Conservation (phyloP, 2,888 invertebrate genomes). For the Aleiodes leptofemur region DNA sequence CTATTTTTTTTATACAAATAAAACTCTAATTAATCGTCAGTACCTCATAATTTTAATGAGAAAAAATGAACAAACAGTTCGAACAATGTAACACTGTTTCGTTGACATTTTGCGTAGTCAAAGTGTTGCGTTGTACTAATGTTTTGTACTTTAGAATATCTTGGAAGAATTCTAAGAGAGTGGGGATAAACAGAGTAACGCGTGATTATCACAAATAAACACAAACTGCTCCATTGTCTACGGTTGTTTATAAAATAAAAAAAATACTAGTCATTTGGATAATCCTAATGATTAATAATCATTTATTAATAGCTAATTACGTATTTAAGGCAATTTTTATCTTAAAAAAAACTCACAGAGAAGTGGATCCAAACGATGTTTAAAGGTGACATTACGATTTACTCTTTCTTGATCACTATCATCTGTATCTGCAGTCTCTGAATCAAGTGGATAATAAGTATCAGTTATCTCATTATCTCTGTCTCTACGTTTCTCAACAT, state of each 20-base stretch:
- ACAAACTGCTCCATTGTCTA: slow-evolving; percentile 23
- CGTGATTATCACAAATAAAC: slow-evolving; percentile 24
- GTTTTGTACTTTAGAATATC: neutral
- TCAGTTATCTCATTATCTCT: slow-evolving; percentile 66
- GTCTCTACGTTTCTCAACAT: slow-evolving; percentile 79
- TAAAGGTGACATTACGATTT: slow-evolving; percentile 82
- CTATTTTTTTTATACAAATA: neutral
- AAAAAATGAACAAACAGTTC: neutral
- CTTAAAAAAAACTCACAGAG: slow-evolving; percentile 78
- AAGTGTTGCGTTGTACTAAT: neutral
- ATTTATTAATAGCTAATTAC: slow-evolving; percentile 34
- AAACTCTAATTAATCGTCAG: neutral
- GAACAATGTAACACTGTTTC: neutral
- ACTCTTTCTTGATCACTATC: slow-evolving; percentile 75
- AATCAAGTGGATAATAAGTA: slow-evolving; percentile 70
- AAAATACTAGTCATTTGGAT: slow-evolving; percentile 1
- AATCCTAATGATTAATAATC: slow-evolving; percentile 21
- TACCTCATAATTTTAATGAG: slow-evolving; percentile 1
- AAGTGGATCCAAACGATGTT: slow-evolving; percentile 86
- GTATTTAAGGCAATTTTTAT: neutral
- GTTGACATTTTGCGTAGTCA: slow-evolving; percentile 30
- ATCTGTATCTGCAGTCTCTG: slow-evolving; percentile 76
- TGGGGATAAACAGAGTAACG: slow-evolving; percentile 28
- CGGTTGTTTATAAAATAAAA: neutral
- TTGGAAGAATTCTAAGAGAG: neutral